Evolutionary conservation across 2,888 invertebrate genomes (phyloP).

Genomic region (Drosophila atripex): DNA sequence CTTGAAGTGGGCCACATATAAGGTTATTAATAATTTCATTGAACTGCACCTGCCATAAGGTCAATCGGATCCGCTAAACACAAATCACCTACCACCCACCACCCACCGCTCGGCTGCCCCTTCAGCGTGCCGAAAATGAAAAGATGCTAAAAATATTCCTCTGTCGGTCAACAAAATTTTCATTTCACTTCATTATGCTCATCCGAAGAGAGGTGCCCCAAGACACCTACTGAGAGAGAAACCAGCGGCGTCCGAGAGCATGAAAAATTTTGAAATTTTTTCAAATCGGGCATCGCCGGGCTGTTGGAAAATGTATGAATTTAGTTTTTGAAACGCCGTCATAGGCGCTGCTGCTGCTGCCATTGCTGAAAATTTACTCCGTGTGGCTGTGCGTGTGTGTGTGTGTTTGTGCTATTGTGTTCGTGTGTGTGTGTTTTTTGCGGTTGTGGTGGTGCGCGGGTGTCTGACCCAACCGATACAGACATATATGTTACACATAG

Average conservation of each 20-base stretch:
- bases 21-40: slow-evolving; percentile 63
- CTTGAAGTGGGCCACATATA: slow-evolving; percentile 35
- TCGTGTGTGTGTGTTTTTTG: slow-evolving; percentile 25
- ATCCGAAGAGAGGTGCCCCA: slow-evolving; percentile 21
- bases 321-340: slow-evolving; percentile 78
- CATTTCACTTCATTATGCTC: slow-evolving; percentile 67
- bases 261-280: slow-evolving; percentile 44
- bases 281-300: slow-evolving; percentile 54
- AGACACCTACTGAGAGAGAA: slow-evolving; percentile 17
- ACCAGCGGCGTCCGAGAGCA: slow-evolving; percentile 3
- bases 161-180: slow-evolving; percentile 70
- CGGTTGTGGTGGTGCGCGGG: slow-evolving; percentile 44
- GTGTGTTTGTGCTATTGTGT: slow-evolving; percentile 8
- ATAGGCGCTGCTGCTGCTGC: slow-evolving; percentile 70
- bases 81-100: background rate
- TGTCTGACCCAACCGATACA: slow-evolving; percentile 45
- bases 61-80: slow-evolving; percentile 51
- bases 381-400: slow-evolving; percentile 24
- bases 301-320: slow-evolving; percentile 73
- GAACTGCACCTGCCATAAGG: slow-evolving; percentile 75
- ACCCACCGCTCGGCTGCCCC: slow-evolving; percentile 32
- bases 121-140: slow-evolving; percentile 20
- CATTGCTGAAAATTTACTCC: slow-evolving; percentile 40
- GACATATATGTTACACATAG: slow-evolving; percentile 9
- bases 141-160: slow-evolving; percentile 70